A percentile compares a stretch with the other conserved stretches of the same genome.
Conservation (phyloP, 1,140 invertebrate genomes). For the Drosophila nigrodunni region DNA sequence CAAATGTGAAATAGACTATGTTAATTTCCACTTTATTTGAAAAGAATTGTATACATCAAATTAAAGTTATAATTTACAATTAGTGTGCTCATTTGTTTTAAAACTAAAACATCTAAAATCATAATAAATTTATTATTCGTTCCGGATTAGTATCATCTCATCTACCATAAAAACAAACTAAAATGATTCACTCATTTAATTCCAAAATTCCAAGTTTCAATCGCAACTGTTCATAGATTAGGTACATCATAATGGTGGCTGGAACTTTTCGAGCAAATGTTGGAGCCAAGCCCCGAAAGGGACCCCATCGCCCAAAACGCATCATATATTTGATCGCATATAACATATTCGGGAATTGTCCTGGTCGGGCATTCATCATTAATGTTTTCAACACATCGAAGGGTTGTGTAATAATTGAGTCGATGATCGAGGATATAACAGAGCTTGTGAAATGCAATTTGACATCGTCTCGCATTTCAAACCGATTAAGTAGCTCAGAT, state of each 20-base stretch:
- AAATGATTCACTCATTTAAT: neutral
- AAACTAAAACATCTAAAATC: neutral
- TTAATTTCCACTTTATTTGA: neutral
- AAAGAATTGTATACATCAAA: no score
- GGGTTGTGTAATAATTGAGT: constrained; percentile 40
- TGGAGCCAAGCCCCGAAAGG: constrained; percentile 43
- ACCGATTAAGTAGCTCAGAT: constrained; percentile 11
- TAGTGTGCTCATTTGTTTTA: neutral
- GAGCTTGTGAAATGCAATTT: constrained; percentile 45
- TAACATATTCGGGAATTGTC: constrained; percentile 8
- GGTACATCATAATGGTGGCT: constrained; percentile 42
- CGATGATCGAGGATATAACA: constrained; percentile 29
- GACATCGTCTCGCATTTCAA: constrained; percentile 22
- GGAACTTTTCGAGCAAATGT: constrained; percentile 48
- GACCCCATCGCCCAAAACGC: constrained; percentile 40
- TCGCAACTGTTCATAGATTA: constrained; percentile 57
- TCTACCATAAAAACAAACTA: neutral
- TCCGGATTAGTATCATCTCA: neutral
- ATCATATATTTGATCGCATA: constrained; percentile 34
- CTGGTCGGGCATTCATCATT: constrained; percentile 50
- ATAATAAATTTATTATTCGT: neutral
- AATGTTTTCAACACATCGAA: constrained; percentile 56
- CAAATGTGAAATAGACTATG: no score
- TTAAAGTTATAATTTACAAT: no score
- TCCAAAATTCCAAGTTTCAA: constrained; percentile 33